These are phyloP conservation scores for Onychostoma macrolepis DNA, from an alignment of 2,113 vertebrate genomes.

Conservation along the genomic window DNA sequence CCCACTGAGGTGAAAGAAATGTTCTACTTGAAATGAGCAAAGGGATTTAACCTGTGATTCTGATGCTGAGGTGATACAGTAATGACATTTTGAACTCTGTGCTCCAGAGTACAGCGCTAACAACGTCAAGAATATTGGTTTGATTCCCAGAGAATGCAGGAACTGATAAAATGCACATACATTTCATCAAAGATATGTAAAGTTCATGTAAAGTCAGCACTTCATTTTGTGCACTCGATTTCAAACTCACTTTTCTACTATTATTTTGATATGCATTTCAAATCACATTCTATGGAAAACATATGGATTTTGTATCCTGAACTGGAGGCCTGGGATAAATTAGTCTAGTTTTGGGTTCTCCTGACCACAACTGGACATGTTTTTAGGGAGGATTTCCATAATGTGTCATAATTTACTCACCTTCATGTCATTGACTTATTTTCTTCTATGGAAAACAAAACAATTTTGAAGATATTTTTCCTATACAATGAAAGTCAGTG, in stretches of 20 bases:
- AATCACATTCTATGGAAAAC: not conserved
- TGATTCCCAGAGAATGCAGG: not conserved
- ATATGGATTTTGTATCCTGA: not conserved
- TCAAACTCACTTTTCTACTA: not conserved
- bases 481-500: no score
- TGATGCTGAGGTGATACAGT: conserved; percentile 47
- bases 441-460: not conserved
- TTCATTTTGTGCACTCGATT: not conserved
- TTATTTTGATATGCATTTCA: conserved; percentile 2
- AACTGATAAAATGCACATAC: not conserved
- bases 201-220: conserved; percentile 24
- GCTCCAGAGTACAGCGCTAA: not conserved
- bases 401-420: no score
- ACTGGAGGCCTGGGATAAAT: not conserved
- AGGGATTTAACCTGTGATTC: conserved; percentile 41
- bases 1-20: conserved; percentile 43
- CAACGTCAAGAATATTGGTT: not conserved
- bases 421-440: not conserved
- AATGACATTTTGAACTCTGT: conserved; percentile 48
- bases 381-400: not conserved
- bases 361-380: not conserved
- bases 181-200: not conserved
- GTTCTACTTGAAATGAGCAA: conserved; percentile 47
- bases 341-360: not conserved
- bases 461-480: no score